A percentile compares a stretch with the other conserved stretches of the same genome.
Evolutionary conservation across 2,888 invertebrate genomes (phyloP).

Genomic region (Prionchulus punctatus): DNA sequence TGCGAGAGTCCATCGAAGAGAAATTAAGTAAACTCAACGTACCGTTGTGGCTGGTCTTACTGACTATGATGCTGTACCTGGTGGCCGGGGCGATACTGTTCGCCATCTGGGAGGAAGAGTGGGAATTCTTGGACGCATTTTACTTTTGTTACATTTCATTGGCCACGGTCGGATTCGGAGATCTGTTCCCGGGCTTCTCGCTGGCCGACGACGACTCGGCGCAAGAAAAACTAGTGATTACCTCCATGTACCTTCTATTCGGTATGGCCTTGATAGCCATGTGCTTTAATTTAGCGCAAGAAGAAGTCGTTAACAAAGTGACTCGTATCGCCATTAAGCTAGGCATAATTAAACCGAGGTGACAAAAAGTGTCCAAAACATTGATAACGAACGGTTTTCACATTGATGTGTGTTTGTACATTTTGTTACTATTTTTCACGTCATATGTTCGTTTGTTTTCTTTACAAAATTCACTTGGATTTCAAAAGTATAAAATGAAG

Average conservation of each 20-base stretch:
- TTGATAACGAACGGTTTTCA: no score
- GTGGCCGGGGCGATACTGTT: conserved; percentile 79
- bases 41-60: conserved; percentile 48
- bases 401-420: no score
- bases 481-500: no score
- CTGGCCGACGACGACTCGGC: conserved; percentile 32
- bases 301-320: conserved; percentile 13
- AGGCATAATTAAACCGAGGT: conserved; percentile 10
- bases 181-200: conserved; percentile 30
- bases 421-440: no score
- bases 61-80: conserved; percentile 71
- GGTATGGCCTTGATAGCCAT: conserved; percentile 84
- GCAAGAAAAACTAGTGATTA: conserved; percentile 57
- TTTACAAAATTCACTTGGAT: no score
- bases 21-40: neutral
- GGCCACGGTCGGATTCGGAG: conserved; percentile 37
- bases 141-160: conserved; percentile 33
- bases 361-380: no score
- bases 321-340: conserved; percentile 10
- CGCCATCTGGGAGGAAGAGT: conserved; percentile 66
- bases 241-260: conserved; percentile 76
- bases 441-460: no score
- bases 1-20: neutral
- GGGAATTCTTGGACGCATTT: conserved; percentile 64
- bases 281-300: conserved; percentile 84